Evolutionary conservation across 2,888 invertebrate species (phyloP), one percentile per base, ranked within the genome.

Genomic region (Blastobasis adustella): DNA sequence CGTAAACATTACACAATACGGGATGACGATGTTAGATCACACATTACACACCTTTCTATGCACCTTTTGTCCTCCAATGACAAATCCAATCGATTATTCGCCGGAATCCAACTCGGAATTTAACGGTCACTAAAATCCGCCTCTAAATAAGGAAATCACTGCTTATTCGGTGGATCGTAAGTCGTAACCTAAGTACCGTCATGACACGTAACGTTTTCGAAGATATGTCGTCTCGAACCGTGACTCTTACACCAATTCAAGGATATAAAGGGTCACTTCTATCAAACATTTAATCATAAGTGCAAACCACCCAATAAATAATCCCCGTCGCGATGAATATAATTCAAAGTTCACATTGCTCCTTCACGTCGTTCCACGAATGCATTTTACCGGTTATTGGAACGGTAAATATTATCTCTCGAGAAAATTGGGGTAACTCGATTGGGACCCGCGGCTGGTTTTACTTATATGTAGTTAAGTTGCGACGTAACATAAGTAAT

Each of bases 1-100:
- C 61, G 54, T 64, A 66, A 66, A 54, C 53, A 48, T 58, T 58
- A 58, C 44, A 55, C 55, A 58, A 55, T 52, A 46, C 59, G 62
- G 60, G 61, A 60, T 61, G 60, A 60, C 58, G 57, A 47, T 57
- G 52, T 57, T 54, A 53, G 53, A 53, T 53, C 57, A 57, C 55
- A 57, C 49, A 54, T 55, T 55, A 51, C 51, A 49, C 51, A 49
- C 54, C 52, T 58, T 54, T 57, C 56, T 57, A 51, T 51, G 10
- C 48, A 38, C 47, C 50, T 46, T 50, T 53, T 53, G 53, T 54
- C 50, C 50, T 49, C 44, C 10, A 40, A 53, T 52, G 45, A 50
- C 48, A 50, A 52, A 54, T 52, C 46, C 37, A 44, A 37, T 45
- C 43, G 43, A 39, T 50, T 41, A 51, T 53, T 52, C 10, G 51